These are phyloP conservation scores for Aquatica leii DNA, from an alignment of 2,888 invertebrate species.

Conservation along the genomic window DNA sequence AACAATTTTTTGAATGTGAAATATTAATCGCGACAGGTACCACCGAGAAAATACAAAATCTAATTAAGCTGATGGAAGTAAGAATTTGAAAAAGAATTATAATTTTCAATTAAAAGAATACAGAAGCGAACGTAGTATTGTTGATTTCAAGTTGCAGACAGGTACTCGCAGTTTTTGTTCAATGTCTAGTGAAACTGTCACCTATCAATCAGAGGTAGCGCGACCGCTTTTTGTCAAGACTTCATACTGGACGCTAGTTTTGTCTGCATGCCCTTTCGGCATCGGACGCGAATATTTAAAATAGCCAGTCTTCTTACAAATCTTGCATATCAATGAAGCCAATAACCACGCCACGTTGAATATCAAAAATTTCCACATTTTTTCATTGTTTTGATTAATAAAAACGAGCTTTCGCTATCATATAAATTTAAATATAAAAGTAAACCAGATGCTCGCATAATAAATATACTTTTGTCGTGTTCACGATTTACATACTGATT, in stretches of 20 bases:
- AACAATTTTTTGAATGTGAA: no score
- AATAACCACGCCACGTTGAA: background rate
- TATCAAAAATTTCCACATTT: slow-evolving; percentile 12
- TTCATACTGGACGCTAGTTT: slow-evolving; percentile 60
- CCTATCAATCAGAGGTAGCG: slow-evolving; percentile 62
- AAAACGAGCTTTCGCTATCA: slow-evolving; percentile 42
- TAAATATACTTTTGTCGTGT: slow-evolving; percentile 58
- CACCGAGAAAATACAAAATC: no score
- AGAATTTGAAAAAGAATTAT: slow-evolving; percentile 55
- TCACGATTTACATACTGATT: slow-evolving; percentile 61
- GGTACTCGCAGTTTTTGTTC: slow-evolving; percentile 54
- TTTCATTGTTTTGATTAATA: slow-evolving; percentile 46
- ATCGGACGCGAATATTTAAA: slow-evolving; percentile 58
- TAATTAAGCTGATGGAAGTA: slow-evolving; percentile 32
- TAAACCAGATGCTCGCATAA: slow-evolving; percentile 58
- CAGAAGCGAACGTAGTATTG: slow-evolving; percentile 40
- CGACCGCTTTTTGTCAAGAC: slow-evolving; percentile 62
- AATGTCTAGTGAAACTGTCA: slow-evolving; percentile 60
- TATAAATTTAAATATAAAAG: slow-evolving; percentile 57
- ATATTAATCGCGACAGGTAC: no score
- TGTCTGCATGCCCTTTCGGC: slow-evolving; percentile 51
- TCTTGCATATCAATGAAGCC: slow-evolving; percentile 41
- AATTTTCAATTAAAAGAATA: slow-evolving; percentile 53
- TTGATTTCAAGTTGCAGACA: slow-evolving; percentile 39
- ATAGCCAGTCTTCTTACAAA: slow-evolving; percentile 50